A percentile compares a stretch with the other conserved stretches of the same genome.
Evolutionary conservation across 2,113 vertebrate species (phyloP).

Genomic region (Entelurus aequoreus): DNA sequence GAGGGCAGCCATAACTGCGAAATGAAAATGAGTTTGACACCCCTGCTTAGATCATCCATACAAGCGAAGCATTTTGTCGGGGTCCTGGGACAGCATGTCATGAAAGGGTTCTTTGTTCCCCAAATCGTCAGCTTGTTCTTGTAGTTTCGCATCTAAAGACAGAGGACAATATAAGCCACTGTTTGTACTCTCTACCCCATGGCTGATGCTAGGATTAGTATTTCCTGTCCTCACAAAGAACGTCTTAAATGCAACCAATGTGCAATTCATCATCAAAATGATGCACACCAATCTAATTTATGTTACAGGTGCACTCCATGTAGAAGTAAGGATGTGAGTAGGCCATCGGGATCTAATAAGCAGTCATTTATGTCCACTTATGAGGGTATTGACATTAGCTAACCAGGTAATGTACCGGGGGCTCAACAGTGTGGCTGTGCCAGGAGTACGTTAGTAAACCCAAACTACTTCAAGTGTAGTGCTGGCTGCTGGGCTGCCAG

Average conservation of each 20-base stretch:
- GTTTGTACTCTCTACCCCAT: not conserved
- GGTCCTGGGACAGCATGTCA: slow-evolving; percentile 6
- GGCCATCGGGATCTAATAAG: too few relatives aligned
- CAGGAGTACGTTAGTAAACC: too few relatives aligned
- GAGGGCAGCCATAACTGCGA: too few relatives aligned
- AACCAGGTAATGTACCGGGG: too few relatives aligned
- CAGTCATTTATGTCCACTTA: too few relatives aligned
- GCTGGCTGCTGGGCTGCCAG: too few relatives aligned
- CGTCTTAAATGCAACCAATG: not conserved
- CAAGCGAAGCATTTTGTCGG: not conserved
- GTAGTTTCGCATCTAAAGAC: slow-evolving; percentile 5
- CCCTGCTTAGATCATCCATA: not conserved
- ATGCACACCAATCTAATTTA: not conserved
- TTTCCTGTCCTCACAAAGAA: not conserved
- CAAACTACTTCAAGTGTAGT: too few relatives aligned
- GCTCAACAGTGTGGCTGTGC: too few relatives aligned
- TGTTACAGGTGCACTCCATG: not conserved
- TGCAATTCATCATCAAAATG: not conserved
- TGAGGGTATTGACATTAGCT: too few relatives aligned
- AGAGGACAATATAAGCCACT: slow-evolving; percentile 6
- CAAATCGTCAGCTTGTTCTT: slow-evolving; percentile 6
- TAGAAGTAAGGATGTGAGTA: not conserved
- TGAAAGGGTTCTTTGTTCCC: slow-evolving; percentile 39
- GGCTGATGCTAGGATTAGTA: not conserved
- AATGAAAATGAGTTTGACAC: too few relatives aligned